Percentiles rank a stretch among this genome's conserved stretches.
Evolutionary conservation across 2,797 vertebrate species (phyloP).

Genomic region (Meda fulgida): DNA sequence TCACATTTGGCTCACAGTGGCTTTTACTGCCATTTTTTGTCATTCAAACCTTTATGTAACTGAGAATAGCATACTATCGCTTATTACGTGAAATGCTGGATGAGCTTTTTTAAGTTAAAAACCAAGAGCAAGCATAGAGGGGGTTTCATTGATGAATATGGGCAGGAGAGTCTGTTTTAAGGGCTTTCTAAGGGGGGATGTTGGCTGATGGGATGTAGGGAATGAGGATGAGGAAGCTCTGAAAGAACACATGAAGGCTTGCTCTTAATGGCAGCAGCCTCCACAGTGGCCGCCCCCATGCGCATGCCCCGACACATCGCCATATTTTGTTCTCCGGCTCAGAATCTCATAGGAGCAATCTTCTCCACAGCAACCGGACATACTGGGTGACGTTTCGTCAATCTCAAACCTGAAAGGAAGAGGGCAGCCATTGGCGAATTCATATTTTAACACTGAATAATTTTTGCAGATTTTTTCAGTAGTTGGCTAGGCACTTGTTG

Average conservation of each 20-base stretch:
- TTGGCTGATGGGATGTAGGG: slow-evolving; percentile 8
- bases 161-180: slow-evolving; percentile 34
- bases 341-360: slow-evolving; percentile 95
- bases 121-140: slow-evolving; percentile 48
- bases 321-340: slow-evolving; percentile 91
- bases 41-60: slow-evolving; percentile 45
- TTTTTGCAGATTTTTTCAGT: not conserved
- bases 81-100: slow-evolving; percentile 41
- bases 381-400: slow-evolving; percentile 90
- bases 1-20: slow-evolving; percentile 52
- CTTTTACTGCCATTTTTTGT: slow-evolving; percentile 50
- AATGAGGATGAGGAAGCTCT: slow-evolving; percentile 52
- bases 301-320: slow-evolving; percentile 84
- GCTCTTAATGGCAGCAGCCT: slow-evolving; percentile 89
- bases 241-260: slow-evolving; percentile 32
- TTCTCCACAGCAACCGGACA: slow-evolving; percentile 92
- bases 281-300: slow-evolving; percentile 87
- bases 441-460: not conserved
- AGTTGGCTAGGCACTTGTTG: not conserved
- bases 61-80: slow-evolving; percentile 29
- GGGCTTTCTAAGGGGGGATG: slow-evolving; percentile 41
- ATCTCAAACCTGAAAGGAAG: slow-evolving; percentile 85
- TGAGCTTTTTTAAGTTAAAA: slow-evolving; percentile 43
- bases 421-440: not conserved
- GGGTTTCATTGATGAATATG: slow-evolving; percentile 34